Evolutionary conservation across 1,140 invertebrate species (phyloP), one percentile per base, ranked within the genome.

Genomic region (Linepithema humile): DNA sequence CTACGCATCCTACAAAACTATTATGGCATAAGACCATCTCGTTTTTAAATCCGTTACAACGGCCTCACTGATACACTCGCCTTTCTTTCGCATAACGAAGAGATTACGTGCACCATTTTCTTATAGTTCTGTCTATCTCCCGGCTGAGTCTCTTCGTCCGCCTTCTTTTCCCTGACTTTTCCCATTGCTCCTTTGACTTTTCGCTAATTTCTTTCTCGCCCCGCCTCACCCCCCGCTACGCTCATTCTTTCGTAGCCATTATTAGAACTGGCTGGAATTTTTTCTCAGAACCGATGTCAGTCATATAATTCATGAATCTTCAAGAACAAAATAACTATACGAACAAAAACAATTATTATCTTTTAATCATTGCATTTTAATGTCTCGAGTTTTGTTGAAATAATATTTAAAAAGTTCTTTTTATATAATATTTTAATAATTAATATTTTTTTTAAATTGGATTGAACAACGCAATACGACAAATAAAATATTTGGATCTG

Each of bases 31-130:
- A 65, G 17, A 32, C 15, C 20, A 15, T 65, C 7, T 48, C 9
- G 20, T 43, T 48, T 67, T 69, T 69, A 69, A 43, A 69, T 45
- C 7, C 17, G 6, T 69, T 32, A 32, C 23, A 69, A 29, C 23
- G 15, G 20, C 3, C 26, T 45, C 65, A n/a, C 40, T 29, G 43
- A 29, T 45, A 48, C 73, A 72, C 48, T 48, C 20, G 59, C 67
- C 74, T 70, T 78, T 85, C 57, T 74, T 78, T 57, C 48, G 20
- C 45, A 53, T 85, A 85, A 73, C 73, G 60, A 86, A 84, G 72
- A 86, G 70, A 84, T 88, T 86, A 88, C 38, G 78, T 50, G 38
- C 59, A 45, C 32, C 65, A 26, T 29, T 26, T 45, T 70, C 38
- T 84, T 29, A 32, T 15, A 15, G 20, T 40, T 45, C 9, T 62